A percentile compares a stretch with the other conserved stretches of the same genome.
Evolutionary conservation across 2,113 vertebrate genomes (phyloP).

Genomic region (Ptilonorhynchus violaceus): DNA sequence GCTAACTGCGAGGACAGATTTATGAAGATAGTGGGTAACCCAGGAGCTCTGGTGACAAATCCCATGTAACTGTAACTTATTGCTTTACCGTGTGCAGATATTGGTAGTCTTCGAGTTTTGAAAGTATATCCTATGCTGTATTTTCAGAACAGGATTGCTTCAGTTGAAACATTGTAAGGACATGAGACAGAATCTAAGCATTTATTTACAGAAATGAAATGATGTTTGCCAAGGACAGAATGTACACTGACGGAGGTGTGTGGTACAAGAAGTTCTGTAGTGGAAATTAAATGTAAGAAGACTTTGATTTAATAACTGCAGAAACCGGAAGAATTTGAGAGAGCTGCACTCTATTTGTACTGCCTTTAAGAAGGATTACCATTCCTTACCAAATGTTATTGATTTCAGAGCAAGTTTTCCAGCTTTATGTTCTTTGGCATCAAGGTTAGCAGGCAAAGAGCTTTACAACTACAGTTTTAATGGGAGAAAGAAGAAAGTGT

Average conservation of each 20-base stretch:
- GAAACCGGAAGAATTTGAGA: not conserved
- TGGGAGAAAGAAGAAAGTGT: not conserved
- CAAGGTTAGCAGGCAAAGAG: not conserved
- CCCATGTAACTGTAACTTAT: not conserved
- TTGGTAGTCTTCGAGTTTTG: not conserved
- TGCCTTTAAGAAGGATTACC: not conserved
- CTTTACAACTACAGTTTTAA: not conserved
- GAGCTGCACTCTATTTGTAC: not conserved
- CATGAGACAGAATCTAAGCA: not conserved
- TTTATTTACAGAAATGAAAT: not conserved
- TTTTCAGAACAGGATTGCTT: not conserved
- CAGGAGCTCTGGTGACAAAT: not conserved
- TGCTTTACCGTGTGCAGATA: not conserved
- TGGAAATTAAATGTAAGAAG: not conserved
- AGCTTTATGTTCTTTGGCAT: not conserved
- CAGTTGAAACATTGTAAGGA: not conserved
- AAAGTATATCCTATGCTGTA: not conserved
- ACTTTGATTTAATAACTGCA: not conserved
- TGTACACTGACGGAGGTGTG: accelerated
- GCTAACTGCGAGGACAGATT: not conserved
- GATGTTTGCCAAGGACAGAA: not conserved
- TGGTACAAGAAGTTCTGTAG: not conserved
- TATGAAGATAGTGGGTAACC: not conserved
- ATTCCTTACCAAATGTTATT: not conserved
- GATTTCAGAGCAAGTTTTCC: not conserved